phyloP scores from a whole-genome alignment of 2,113 vertebrate genomes.

The Physeter macrocephalus region DNA sequence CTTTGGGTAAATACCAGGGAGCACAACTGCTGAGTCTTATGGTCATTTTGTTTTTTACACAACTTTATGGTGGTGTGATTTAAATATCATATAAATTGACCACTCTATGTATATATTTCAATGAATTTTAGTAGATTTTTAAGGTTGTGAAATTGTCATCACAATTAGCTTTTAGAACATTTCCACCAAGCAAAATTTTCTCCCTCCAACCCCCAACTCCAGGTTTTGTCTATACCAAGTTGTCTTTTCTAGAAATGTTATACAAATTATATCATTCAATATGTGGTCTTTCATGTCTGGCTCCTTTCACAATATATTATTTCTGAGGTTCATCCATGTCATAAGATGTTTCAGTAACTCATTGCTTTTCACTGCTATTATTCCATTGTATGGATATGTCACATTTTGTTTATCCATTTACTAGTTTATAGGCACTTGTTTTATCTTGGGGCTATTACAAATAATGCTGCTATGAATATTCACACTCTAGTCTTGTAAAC shows the following conservation, averaged over 20 bases:
- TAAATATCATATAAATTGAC: not conserved
- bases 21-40: not conserved
- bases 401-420: not conserved
- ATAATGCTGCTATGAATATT: not conserved
- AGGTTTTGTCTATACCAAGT: not conserved
- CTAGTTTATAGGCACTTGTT: not conserved
- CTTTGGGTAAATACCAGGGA: not conserved
- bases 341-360: not conserved
- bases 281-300: not conserved
- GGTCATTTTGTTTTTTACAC: not conserved
- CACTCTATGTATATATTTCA: not conserved
- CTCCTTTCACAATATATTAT: not conserved
- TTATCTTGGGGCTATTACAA: not conserved
- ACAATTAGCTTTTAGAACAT: not conserved
- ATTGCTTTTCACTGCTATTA: not conserved
- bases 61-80: not conserved
- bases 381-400: not conserved
- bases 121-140: not conserved
- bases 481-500: not conserved
- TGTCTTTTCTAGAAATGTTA: not conserved
- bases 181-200: not conserved
- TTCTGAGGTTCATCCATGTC: not conserved
- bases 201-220: not conserved
- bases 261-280: not conserved
- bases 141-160: not conserved